A percentile compares a stretch with the other conserved stretches of the same genome.
Evolutionary conservation across 2,888 invertebrate species (phyloP).

Genomic region (Portevinia maculata): DNA sequence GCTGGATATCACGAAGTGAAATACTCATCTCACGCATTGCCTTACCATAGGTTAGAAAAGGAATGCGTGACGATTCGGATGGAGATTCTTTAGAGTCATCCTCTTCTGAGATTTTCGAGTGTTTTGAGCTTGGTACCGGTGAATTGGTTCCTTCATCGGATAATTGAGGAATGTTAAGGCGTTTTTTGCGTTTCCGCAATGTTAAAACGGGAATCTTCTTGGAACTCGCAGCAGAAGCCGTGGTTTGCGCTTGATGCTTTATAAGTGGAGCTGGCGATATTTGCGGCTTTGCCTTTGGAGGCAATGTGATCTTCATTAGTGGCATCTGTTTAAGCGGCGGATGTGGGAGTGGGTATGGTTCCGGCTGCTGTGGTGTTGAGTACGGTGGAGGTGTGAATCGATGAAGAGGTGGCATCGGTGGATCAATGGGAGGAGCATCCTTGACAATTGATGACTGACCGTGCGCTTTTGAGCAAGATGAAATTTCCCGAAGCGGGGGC

Average conservation of each 20-base stretch:
- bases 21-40: slow-evolving; percentile 79
- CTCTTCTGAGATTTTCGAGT: slow-evolving; percentile 36
- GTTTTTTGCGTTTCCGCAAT: slow-evolving; percentile 70
- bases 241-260: slow-evolving; percentile 10
- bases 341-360: slow-evolving; percentile 46
- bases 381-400: slow-evolving; percentile 54
- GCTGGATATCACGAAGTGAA: slow-evolving; percentile 79
- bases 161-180: slow-evolving; percentile 56
- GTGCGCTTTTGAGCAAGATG: slow-evolving; percentile 1
- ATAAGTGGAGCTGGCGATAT: slow-evolving; percentile 50
- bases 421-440: neutral
- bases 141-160: slow-evolving; percentile 53
- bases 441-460: neutral
- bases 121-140: slow-evolving; percentile 55
- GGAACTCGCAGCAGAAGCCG: neutral
- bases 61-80: slow-evolving; percentile 47
- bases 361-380: slow-evolving; percentile 61
- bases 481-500: slow-evolving; percentile 15
- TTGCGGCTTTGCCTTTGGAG: slow-evolving; percentile 54
- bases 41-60: slow-evolving; percentile 76
- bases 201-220: slow-evolving; percentile 66
- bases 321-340: slow-evolving; percentile 63
- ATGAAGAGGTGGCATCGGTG: slow-evolving; percentile 53
- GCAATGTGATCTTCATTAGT: slow-evolving; percentile 56
- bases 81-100: slow-evolving; percentile 43